Evolutionary conservation across 2,888 invertebrate species (phyloP).

Genomic region (Dascillus cervinus): DNA sequence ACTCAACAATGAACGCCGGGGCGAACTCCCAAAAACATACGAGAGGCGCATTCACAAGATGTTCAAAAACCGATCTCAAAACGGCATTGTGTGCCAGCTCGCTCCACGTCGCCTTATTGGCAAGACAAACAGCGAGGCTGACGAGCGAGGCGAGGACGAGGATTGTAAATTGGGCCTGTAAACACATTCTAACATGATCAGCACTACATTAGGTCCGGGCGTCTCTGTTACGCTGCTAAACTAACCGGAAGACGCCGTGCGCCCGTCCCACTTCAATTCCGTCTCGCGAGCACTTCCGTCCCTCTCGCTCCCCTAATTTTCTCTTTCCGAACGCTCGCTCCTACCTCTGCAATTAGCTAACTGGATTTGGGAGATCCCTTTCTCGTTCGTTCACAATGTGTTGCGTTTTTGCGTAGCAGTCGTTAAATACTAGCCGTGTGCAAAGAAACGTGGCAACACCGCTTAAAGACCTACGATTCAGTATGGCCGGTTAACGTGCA

Average conservation of each 20-base stretch:
- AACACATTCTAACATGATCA: conserved; percentile 47
- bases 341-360: conserved; percentile 44
- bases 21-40: conserved; percentile 11
- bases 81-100: conserved; percentile 18
- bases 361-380: conserved; percentile 45
- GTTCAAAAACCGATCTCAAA: conserved; percentile 11
- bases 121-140: conserved; percentile 39
- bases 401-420: too few species aligned
- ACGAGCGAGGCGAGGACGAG: conserved; percentile 38
- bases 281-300: conserved; percentile 8
- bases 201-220: conserved; percentile 43
- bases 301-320: conserved; percentile 8
- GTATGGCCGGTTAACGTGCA: too few species aligned
- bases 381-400: conserved; percentile 41
- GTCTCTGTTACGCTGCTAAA: conserved; percentile 41
- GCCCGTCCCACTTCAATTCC: conserved; percentile 8
- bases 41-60: conserved; percentile 14
- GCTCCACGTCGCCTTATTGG: conserved; percentile 37
- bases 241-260: conserved; percentile 34
- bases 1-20: conserved; percentile 38
- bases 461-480: too few species aligned
- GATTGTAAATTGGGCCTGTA: conserved; percentile 44
- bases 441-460: too few species aligned
- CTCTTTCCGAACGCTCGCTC: conserved; percentile 12
- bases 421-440: too few species aligned